These are phyloP conservation scores for Menidia menidia DNA, from an alignment of 2,797 vertebrate species.

Conservation along the genomic window DNA sequence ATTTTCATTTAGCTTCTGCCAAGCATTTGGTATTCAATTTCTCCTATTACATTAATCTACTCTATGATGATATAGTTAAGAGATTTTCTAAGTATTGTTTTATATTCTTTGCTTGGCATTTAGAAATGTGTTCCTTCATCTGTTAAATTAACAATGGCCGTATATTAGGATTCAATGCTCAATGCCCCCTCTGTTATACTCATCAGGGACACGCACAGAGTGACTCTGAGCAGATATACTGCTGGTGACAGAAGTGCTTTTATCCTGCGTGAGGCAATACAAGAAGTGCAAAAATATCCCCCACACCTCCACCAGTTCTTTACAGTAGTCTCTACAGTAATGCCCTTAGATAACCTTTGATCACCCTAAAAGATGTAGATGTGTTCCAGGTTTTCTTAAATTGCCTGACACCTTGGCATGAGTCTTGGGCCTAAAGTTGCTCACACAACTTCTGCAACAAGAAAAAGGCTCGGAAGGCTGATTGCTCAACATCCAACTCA, in stretches of 20 bases:
- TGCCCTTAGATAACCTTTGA: constrained; percentile 32
- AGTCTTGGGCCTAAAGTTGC: background rate
- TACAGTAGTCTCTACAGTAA: constrained; percentile 80
- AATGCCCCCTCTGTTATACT: constrained; percentile 95
- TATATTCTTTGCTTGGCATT: constrained; percentile 26
- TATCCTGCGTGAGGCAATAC: constrained; percentile 89
- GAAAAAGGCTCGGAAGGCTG: constrained; percentile 53
- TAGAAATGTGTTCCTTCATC: constrained; percentile 24
- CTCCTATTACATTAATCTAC: background rate
- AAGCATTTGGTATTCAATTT: background rate
- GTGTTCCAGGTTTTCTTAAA: background rate
- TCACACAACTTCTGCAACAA: constrained; percentile 25
- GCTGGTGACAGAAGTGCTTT: constrained; percentile 94
- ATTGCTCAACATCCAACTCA: constrained; percentile 75
- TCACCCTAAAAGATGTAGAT: background rate
- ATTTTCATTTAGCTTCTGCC: background rate
- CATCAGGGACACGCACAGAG: constrained; percentile 92
- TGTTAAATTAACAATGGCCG: constrained; percentile 30
- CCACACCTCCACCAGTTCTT: constrained; percentile 76
- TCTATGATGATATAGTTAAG: constrained; percentile 38
- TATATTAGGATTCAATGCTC: constrained; percentile 57
- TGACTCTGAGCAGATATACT: constrained; percentile 96
- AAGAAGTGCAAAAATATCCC: constrained; percentile 85
- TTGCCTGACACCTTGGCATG: background rate
- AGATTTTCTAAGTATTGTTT: constrained; percentile 40